phyloP scores from a whole-genome alignment of 2,888 invertebrate genomes.

The Ennomos erosarius region DNA sequence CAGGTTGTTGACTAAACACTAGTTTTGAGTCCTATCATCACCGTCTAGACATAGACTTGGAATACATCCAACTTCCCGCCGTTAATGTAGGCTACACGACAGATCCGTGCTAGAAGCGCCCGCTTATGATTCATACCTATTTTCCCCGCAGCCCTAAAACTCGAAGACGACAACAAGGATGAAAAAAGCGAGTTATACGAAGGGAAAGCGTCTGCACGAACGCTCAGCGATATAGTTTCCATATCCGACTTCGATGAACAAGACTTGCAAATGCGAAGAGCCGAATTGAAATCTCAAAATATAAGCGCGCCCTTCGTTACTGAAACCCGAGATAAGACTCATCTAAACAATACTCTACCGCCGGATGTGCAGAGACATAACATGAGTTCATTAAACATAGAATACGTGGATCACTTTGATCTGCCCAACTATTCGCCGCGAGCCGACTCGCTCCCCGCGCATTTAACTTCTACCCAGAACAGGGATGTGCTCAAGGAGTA shows the following conservation, averaged over 20 bases:
- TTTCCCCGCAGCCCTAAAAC: conserved; percentile 80
- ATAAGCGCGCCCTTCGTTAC: conserved; percentile 54
- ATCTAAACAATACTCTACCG: conserved; percentile 64
- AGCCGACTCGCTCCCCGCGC: conserved; percentile 73
- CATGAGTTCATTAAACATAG: conserved; percentile 72
- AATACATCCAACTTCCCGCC: conserved; percentile 56
- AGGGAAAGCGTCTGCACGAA: conserved; percentile 88
- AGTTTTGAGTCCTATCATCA: conserved; percentile 44
- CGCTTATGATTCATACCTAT: conserved; percentile 49
- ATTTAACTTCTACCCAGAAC: conserved; percentile 74
- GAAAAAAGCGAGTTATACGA: conserved; percentile 73
- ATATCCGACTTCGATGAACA: conserved; percentile 90
- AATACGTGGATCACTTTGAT: conserved; percentile 66
- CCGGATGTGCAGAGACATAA: conserved; percentile 66
- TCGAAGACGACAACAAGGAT: conserved; percentile 83
- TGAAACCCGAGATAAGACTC: conserved; percentile 53
- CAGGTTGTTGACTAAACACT: conserved; percentile 36
- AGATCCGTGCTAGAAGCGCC: conserved; percentile 38
- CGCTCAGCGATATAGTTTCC: conserved; percentile 89
- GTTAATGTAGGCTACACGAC: conserved; percentile 50
- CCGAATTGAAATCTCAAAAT: conserved; percentile 71
- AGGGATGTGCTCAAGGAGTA: conserved; percentile 61
- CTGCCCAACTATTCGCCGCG: conserved; percentile 62
- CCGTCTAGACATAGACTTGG: conserved; percentile 52
- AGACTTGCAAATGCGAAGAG: conserved; percentile 83